Percentiles rank a stretch among this genome's conserved stretches.
Conservation (phyloP, 2,888 invertebrate genomes). For the Ypsolopha scabrella region DNA sequence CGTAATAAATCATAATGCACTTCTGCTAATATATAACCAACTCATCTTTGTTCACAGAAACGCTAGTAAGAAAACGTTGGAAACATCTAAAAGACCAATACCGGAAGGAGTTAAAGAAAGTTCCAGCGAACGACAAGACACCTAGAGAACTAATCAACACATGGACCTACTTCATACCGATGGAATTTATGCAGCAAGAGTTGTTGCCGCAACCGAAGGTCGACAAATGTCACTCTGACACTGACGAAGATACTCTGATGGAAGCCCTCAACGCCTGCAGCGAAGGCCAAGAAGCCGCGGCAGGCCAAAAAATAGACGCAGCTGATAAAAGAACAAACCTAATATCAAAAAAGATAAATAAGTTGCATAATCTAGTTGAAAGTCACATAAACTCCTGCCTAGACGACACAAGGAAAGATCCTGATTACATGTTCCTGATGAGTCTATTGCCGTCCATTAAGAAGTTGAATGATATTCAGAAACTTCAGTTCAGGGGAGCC, state of each 20-base stretch:
- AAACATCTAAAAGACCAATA: conserved; percentile 24
- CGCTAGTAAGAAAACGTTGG: conserved; percentile 19
- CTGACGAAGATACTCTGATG: conserved; percentile 8
- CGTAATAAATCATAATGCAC: not conserved
- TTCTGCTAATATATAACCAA: not conserved
- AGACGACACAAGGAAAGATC: conserved; percentile 13
- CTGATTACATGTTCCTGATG: conserved; percentile 21
- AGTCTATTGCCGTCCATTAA: conserved; percentile 21
- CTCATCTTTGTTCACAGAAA: conserved; percentile 14
- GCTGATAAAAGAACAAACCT: not conserved
- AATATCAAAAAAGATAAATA: not conserved
- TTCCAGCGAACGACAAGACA: not conserved
- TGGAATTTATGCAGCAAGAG: conserved; percentile 17
- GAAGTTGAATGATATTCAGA: conserved; percentile 19
- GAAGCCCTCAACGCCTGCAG: too few species aligned
- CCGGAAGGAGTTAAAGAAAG: conserved; percentile 21
- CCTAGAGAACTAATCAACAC: not conserved
- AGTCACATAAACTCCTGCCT: conserved; percentile 5
- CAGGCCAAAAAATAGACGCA: not conserved
- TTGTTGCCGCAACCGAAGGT: conserved; percentile 6
- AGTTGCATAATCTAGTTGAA: not conserved
- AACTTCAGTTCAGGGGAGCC: conserved; percentile 20
- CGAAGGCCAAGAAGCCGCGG: too few species aligned
- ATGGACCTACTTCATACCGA: conserved; percentile 18
- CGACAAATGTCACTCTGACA: conserved; percentile 2